Conservation (phyloP, 2,888 invertebrate genomes). For the Drosophila recens region DNA sequence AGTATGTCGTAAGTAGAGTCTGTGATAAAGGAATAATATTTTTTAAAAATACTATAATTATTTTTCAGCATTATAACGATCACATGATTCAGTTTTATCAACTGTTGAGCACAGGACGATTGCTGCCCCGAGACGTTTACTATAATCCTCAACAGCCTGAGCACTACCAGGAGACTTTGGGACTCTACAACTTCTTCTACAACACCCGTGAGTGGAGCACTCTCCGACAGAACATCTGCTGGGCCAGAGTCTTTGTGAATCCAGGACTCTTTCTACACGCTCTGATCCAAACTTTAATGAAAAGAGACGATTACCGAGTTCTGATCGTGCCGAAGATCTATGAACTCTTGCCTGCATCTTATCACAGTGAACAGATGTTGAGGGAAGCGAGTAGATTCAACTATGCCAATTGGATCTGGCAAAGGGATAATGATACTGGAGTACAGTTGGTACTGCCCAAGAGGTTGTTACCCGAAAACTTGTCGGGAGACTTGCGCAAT, state of each 20-base stretch:
- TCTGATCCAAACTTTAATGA: constrained; percentile 88
- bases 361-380: constrained; percentile 89
- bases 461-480: constrained; percentile 27
- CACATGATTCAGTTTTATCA: constrained; percentile 47
- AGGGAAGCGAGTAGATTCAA: constrained; percentile 87
- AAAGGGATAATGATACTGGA: neutral
- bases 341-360: constrained; percentile 91
- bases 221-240: constrained; percentile 86
- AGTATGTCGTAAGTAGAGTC: constrained; percentile 52
- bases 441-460: constrained; percentile 24
- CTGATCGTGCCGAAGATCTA: constrained; percentile 90
- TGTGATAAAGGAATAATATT: neutral
- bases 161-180: constrained; percentile 52
- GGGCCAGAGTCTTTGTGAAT: constrained; percentile 90
- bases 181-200: constrained; percentile 87
- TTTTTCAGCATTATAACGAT: constrained; percentile 45
- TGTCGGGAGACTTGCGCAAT: constrained; percentile 44
- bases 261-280: constrained; percentile 90
- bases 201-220: constrained; percentile 88
- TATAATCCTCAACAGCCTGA: constrained; percentile 35
- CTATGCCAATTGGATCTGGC: constrained; percentile 51
- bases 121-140: constrained; percentile 28
- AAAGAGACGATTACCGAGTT: constrained; percentile 88
- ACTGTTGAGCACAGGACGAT: constrained; percentile 15
- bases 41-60: no score